Conservation (phyloP, 2,113 vertebrate species). For the Tyrannus savana region DNA sequence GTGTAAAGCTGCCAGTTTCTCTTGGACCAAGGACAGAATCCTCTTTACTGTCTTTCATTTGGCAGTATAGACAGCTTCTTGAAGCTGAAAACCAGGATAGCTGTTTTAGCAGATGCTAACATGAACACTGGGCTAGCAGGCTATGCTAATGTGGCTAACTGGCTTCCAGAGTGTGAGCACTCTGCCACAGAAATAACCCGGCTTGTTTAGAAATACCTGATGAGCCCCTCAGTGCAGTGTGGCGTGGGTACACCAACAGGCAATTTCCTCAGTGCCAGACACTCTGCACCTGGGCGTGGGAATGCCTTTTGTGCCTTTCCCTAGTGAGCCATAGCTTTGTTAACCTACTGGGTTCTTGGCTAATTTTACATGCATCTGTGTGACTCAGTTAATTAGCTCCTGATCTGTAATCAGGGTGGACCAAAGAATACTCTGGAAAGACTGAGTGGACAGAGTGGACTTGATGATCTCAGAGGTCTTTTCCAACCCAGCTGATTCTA, state of each 20-base stretch:
- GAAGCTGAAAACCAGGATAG: background rate
- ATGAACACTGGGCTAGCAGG: background rate
- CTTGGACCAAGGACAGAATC: background rate
- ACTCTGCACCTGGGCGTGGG: background rate
- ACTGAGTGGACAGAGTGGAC: background rate
- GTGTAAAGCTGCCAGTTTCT: background rate
- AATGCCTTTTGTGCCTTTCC: background rate
- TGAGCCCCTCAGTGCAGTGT: background rate
- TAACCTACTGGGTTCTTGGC: background rate
- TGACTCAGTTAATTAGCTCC: background rate
- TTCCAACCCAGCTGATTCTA: no score
- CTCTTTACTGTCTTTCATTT: background rate
- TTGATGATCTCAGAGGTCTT: no score
- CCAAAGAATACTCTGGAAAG: background rate
- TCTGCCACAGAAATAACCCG: background rate
- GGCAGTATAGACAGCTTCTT: background rate
- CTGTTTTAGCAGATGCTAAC: background rate
- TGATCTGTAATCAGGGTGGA: background rate
- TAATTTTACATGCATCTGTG: background rate
- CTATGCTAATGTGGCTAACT: background rate
- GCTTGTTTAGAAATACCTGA: background rate
- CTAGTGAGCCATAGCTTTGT: background rate
- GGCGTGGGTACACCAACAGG: accelerated
- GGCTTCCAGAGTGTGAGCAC: background rate
- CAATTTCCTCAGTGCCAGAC: background rate